Conservation (phyloP, 2,797 vertebrate species). For the Cottoperca gobio region DNA sequence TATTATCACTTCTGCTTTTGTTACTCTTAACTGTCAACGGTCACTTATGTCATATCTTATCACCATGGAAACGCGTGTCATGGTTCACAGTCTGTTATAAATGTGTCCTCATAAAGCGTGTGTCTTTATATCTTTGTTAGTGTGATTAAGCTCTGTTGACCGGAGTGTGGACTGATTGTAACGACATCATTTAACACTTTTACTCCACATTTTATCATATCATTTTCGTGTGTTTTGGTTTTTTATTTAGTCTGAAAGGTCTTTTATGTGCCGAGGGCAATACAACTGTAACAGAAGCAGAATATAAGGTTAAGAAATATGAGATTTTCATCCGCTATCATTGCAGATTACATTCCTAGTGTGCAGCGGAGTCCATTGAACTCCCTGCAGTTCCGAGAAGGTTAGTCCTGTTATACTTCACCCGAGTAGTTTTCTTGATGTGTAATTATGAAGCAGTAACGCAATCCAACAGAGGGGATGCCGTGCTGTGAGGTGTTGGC, state of each 20-base stretch:
- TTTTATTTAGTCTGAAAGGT: not conserved
- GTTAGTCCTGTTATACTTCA: conserved; percentile 18
- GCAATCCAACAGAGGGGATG: not conserved
- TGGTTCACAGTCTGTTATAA: conserved; percentile 16
- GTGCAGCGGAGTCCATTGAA: not conserved
- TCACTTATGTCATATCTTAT: conserved; percentile 18
- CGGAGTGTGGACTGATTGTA: conserved; percentile 4
- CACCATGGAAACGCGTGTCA: conserved; percentile 39
- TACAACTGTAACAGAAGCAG: not conserved
- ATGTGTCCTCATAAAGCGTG: not conserved
- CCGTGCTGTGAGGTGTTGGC: conserved; percentile 31
- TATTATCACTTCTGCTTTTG: conserved; percentile 63
- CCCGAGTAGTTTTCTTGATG: conserved; percentile 36
- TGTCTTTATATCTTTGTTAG: not conserved
- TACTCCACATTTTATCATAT: not conserved
- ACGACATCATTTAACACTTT: not conserved
- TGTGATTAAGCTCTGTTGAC: not conserved
- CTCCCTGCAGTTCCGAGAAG: conserved; percentile 7
- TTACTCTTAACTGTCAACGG: conserved; percentile 7
- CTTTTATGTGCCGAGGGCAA: conserved; percentile 1
- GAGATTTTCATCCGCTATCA: not conserved
- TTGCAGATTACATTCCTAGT: not conserved
- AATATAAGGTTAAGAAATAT: not conserved
- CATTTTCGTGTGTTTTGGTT: not conserved
- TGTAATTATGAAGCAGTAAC: conserved; percentile 44